Conservation (phyloP, 2,797 vertebrate species). For the Myiotriccus ornatus region DNA sequence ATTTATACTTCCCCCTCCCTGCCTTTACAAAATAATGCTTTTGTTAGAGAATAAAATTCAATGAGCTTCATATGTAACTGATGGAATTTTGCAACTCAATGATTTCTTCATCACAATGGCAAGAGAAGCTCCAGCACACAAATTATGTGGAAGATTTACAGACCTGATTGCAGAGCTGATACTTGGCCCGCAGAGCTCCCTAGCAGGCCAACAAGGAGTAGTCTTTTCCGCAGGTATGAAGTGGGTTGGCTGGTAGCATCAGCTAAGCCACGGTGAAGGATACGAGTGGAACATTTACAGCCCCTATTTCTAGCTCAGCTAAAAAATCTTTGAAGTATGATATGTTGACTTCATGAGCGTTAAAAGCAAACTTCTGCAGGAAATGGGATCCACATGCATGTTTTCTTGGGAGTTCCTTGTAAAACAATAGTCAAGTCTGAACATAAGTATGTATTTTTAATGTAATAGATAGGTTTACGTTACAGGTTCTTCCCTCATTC, state of each 20-base stretch:
- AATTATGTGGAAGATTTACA: conserved; percentile 61
- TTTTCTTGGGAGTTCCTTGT: conserved; percentile 52
- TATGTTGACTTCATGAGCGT: conserved; percentile 56
- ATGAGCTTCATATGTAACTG: conserved; percentile 15
- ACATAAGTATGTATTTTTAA: conserved; percentile 3
- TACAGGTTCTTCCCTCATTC: neutral
- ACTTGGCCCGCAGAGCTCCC: neutral
- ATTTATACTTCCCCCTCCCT: neutral
- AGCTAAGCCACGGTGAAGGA: conserved; percentile 33
- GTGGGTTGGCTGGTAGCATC: conserved; percentile 36
- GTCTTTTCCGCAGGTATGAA: conserved; percentile 52
- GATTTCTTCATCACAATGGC: conserved; percentile 70
- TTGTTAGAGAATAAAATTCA: conserved; percentile 34
- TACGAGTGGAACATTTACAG: conserved; percentile 7
- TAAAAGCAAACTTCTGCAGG: conserved; percentile 67
- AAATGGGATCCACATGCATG: conserved; percentile 67
- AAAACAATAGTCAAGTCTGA: conserved; percentile 59
- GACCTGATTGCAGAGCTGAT: neutral
- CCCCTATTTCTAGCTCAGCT: conserved; percentile 20
- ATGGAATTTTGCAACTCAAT: conserved; percentile 36
- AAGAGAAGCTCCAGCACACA: conserved; percentile 64
- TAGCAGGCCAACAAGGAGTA: neutral
- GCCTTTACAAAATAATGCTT: conserved; percentile 28
- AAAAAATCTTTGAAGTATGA: conserved; percentile 50
- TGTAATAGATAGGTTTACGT: conserved; percentile 4